These are phyloP conservation scores for Sebastes diaconus DNA, from an alignment of 2,797 vertebrate genomes.

Conservation along the genomic window DNA sequence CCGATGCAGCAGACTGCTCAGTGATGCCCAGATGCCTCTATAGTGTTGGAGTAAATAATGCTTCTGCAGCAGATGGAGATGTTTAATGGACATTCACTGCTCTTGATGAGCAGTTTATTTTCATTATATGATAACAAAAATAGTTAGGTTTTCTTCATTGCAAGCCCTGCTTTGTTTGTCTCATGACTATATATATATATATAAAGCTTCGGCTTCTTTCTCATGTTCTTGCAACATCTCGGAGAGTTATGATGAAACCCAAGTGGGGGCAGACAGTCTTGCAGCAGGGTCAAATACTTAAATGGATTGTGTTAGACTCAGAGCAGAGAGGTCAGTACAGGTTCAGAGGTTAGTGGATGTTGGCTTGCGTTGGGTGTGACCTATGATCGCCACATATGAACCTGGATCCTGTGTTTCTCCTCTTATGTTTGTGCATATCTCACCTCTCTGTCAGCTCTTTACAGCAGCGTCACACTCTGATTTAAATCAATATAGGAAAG, in stretches of 20 bases:
- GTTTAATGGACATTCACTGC: background rate
- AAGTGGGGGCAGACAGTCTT: conserved; percentile 12
- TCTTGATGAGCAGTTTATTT: background rate
- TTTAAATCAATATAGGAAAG: background rate
- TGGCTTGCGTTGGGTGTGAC: conserved; percentile 13
- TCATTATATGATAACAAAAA: background rate
- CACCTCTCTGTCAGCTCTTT: background rate
- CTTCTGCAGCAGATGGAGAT: background rate
- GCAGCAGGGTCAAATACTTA: conserved; percentile 31
- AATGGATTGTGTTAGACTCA: background rate
- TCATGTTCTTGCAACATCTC: conserved; percentile 48
- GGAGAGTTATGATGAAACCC: conserved; percentile 37
- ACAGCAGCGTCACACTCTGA: background rate
- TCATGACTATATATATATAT: background rate
- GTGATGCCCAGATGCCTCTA: conserved; percentile 28
- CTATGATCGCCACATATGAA: background rate
- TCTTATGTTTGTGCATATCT: background rate
- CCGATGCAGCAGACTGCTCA: conserved; percentile 2
- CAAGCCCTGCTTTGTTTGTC: background rate
- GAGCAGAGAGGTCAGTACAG: background rate
- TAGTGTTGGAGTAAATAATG: background rate
- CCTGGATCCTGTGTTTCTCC: conserved; percentile 1
- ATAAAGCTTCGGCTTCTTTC: background rate
- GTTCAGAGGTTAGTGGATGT: conserved; percentile 17
- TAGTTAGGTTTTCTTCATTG: background rate